Base-by-base conservation (phyloP, 2,113 vertebrate genomes). In the Accipiter cooperii region DNA sequence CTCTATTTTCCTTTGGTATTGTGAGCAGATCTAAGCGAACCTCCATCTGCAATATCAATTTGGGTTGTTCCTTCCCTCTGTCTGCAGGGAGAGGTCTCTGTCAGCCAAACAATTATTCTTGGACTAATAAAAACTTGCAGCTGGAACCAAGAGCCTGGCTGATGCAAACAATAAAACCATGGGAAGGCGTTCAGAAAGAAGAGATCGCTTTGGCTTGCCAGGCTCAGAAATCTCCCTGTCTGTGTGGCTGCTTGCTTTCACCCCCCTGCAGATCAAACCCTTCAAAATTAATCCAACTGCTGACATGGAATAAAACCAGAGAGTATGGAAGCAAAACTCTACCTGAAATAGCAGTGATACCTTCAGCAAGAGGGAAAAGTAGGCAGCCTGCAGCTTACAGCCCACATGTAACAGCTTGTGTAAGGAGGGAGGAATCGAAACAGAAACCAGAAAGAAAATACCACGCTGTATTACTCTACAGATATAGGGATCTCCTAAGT, bases 121-220 rank as follows among this genome's bases (percentile, higher is more conserved):
- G 77, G 79, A 87, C 89, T 83, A 96, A 96, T 90, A 95, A 97
- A 96, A 92, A 49, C 80, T 92, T 96, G 78, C 94, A 96, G 89
- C 93, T 97, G 96, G 91, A 94, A 83, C 65, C 22, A 63, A 77
- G 66, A 95, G 49, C 64, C 58, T 88, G 82, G 86, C 87, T 92
- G 83, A 87, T 58, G 46, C 51, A 78, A 40, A 90, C 80, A 95
- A 94, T 94, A 87, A 96, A 95, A 58, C 47, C 75, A 79, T n/a
- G 55, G 77, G 83, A 93, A 92, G 73, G 49, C 22, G 11, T 25
- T 88, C 9, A 69, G 73, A 96, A 82, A 78, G 65, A 71, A 85
- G 82, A 89, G 52, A 73, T 51, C 0, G 0, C 44, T 77, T 85
- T 61, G 19, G 46, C 74, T 89, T 91, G 52, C 73, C 65, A 34